Evolutionary conservation across 2,888 invertebrate genomes (phyloP).

Genomic region (Dasypogon diadema): DNA sequence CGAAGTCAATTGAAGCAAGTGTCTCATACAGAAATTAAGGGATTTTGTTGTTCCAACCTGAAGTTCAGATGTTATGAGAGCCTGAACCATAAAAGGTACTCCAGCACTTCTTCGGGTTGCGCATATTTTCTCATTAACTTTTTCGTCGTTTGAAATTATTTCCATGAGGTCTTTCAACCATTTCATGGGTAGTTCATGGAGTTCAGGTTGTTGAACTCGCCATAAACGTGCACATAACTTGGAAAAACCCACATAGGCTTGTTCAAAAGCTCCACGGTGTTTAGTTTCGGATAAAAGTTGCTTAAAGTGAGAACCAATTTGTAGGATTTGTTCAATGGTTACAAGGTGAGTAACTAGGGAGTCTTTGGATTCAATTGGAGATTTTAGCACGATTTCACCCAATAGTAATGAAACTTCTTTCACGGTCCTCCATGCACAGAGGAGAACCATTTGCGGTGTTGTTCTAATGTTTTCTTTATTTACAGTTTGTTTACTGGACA

Average conservation of each 20-base stretch:
- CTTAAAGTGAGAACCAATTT: constrained; percentile 78
- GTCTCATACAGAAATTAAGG: constrained; percentile 73
- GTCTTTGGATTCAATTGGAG: constrained; percentile 67
- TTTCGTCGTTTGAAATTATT: constrained; percentile 70
- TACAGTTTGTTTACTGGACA: constrained; percentile 57
- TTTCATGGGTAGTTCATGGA: constrained; percentile 73
- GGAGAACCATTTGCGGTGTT: constrained; percentile 87
- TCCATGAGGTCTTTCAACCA: constrained; percentile 76
- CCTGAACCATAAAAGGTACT: constrained; percentile 89
- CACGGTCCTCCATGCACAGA: constrained; percentile 94
- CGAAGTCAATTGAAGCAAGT: constrained; percentile 68
- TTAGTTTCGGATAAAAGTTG: constrained; percentile 80
- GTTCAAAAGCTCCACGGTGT: constrained; percentile 98
- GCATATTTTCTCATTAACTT: constrained; percentile 71
- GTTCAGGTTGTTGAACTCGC: constrained; percentile 67
- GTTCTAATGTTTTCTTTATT: constrained; percentile 65
- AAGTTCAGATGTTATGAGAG: constrained; percentile 81
- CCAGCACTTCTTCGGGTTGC: constrained; percentile 94
- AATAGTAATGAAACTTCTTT: constrained; percentile 86
- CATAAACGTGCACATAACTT: constrained; percentile 76
- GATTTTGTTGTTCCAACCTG: constrained; percentile 72
- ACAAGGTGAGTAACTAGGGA: constrained; percentile 63
- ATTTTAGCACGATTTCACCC: constrained; percentile 73
- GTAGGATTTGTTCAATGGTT: constrained; percentile 69
- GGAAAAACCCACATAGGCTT: constrained; percentile 90